Evolutionary conservation across 64 coral and sea anemone genomes (phyloP), one percentile per base, ranked within the genome.

Genomic region (Anthopleura sola): DNA sequence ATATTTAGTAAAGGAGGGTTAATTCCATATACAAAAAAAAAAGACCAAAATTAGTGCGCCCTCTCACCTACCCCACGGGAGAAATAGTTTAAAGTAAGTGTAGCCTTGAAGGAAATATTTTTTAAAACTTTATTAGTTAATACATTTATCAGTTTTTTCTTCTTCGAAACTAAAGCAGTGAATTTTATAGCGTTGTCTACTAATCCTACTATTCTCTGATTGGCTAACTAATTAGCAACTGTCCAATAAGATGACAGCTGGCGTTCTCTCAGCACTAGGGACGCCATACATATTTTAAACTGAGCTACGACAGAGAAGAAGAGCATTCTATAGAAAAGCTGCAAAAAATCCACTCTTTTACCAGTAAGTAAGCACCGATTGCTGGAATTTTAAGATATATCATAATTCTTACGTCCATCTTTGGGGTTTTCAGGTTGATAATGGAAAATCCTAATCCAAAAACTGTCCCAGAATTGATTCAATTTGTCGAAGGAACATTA

Each of bases 401-500:
- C 14, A 32, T 34, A n/a, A 34, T 31, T 34, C 66, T 71, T 34
- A 71, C 29, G 13, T 32, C 2, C 23, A 71, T 71, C 66, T 71
- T 71, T 71, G 9, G n/a, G 24, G 2, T 16, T 34, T 34, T n/a
- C 28, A 71, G 66, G 74, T 62, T 16, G 56, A 76, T 14, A 21
- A 97, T 97, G 94, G 94, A 97, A 76, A 85, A 58, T 44, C 90
- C 82, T 56, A 83, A 91, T 19, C 89, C 94, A 7, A 92, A 88
- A 78, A 89, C 78, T 9, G 94, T 97, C 49, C 90, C 94, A 36
- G 94, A 97, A 33, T 44, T 97, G 78, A 97, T 97, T 86, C 90
- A 97, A 40, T 97, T 97, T 36, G 94, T 97, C 56, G 89, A 97
- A 90, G 54, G 85, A 40, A 97, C 94, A 16, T 75, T 97, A 5